These are phyloP conservation scores for Peromyscus californicus DNA, from an alignment of 2,113 vertebrate species.

Conservation along the genomic window DNA sequence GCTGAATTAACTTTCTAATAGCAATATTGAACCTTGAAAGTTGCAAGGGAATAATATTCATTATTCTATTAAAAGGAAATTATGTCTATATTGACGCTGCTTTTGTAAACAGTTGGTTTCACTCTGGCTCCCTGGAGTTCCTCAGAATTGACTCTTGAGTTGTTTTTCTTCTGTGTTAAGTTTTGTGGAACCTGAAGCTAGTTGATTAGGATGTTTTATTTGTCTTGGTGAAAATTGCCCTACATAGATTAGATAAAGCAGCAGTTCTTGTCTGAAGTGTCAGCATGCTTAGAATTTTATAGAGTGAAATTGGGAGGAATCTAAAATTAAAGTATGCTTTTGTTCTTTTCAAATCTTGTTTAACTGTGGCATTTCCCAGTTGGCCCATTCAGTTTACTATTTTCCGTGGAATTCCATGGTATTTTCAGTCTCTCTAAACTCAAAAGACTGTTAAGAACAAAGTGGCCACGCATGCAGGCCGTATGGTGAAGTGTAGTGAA, in stretches of 20 bases:
- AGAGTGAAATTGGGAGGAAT: not conserved
- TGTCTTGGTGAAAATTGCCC: not conserved
- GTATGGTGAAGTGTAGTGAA: not conserved
- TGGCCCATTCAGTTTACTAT: not conserved
- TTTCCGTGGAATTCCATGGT: not conserved
- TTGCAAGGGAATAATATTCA: not conserved
- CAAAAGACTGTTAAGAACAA: not conserved
- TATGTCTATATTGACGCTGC: not conserved
- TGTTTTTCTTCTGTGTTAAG: not conserved
- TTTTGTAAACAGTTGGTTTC: conserved; percentile 38
- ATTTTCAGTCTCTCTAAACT: not conserved
- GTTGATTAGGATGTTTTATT: not conserved
- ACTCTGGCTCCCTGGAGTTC: not conserved
- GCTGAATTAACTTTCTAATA: conserved; percentile 15
- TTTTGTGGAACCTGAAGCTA: not conserved
- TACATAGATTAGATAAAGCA: not conserved
- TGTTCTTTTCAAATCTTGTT: conserved; percentile 14
- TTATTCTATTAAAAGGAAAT: conserved; percentile 36
- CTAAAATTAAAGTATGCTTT: conserved; percentile 4
- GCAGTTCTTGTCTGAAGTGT: not conserved
- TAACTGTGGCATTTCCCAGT: not conserved
- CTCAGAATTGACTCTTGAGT: not conserved
- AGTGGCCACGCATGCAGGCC: not conserved
- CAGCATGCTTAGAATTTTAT: not conserved
- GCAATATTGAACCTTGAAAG: conserved; percentile 12